phyloP scores from a whole-genome alignment of 2,797 vertebrate genomes.

The Poeciliopsis paucimaculata region DNA sequence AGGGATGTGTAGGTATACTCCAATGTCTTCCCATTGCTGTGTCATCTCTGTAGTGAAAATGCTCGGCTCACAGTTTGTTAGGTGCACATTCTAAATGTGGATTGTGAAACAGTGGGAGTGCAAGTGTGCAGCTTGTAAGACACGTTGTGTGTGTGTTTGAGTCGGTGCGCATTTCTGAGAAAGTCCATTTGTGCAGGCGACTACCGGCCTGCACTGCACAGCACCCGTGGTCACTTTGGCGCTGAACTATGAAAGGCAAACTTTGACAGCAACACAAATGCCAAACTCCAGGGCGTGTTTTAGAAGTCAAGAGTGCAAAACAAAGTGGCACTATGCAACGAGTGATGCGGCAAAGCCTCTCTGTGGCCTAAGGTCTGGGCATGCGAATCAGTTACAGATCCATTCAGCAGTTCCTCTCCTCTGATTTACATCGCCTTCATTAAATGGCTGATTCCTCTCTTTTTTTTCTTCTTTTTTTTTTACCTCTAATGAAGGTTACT shows the following conservation, averaged over 20 bases:
- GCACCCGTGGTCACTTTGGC: constrained; percentile 36
- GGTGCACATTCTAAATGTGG: constrained; percentile 47
- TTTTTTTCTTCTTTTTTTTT: constrained; percentile 28
- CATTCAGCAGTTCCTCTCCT: constrained; percentile 65
- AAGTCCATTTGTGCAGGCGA: constrained; percentile 33
- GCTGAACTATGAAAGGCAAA: constrained; percentile 44
- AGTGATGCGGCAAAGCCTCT: constrained; percentile 38
- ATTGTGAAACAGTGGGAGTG: constrained; percentile 65
- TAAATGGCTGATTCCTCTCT: constrained; percentile 64
- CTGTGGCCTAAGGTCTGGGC: constrained; percentile 43
- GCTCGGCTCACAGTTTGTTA: constrained; percentile 46
- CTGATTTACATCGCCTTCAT: constrained; percentile 65
- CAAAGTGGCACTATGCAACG: constrained; percentile 43
- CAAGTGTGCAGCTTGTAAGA: constrained; percentile 46
- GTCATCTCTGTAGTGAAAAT: constrained; percentile 51
- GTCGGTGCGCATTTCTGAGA: constrained; percentile 3
- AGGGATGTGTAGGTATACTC: constrained; percentile 61
- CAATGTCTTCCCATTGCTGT: constrained; percentile 59
- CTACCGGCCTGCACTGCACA: constrained; percentile 24
- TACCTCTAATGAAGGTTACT: constrained; percentile 71
- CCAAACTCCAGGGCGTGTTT: constrained; percentile 31
- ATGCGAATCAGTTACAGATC: constrained; percentile 60
- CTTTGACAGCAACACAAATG: constrained; percentile 20
- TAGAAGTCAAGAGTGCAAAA: constrained; percentile 37
- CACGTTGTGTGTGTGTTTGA: constrained; percentile 34